Evolutionary conservation across 2,888 invertebrate species (phyloP).

Genomic region (Cephus sareptanus): DNA sequence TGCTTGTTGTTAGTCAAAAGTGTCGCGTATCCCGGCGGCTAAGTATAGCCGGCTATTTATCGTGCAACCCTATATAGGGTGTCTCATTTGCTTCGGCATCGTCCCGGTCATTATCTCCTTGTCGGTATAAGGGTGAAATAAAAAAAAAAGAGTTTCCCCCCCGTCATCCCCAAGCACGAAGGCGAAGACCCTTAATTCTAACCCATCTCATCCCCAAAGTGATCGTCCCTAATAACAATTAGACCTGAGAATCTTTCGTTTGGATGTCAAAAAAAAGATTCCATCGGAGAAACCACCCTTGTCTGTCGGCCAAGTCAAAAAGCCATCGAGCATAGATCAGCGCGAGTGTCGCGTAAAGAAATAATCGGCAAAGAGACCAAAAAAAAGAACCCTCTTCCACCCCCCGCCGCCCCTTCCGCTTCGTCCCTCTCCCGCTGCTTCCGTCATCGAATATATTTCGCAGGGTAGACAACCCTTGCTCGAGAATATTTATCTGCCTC

Average conservation of each 20-base stretch:
- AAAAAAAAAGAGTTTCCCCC: background rate
- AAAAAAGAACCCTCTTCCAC: too few species aligned
- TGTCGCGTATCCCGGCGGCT: slow-evolving; percentile 11
- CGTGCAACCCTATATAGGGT: background rate
- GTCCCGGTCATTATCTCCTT: background rate
- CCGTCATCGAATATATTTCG: too few species aligned
- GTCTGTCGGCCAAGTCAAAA: background rate
- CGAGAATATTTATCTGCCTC: background rate
- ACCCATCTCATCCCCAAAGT: background rate
- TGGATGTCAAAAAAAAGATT: background rate
- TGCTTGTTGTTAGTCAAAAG: slow-evolving; percentile 18
- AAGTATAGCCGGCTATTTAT: background rate
- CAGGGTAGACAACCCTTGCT: too few species aligned
- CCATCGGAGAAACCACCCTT: background rate
- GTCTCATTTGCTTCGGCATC: background rate
- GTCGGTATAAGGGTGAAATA: background rate
- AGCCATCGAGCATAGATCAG: background rate
- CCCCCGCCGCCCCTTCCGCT: too few species aligned
- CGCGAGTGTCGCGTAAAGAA: background rate
- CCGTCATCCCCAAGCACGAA: background rate
- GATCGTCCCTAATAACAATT: background rate
- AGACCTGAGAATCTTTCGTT: background rate
- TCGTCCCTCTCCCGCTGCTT: too few species aligned
- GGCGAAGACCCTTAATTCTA: background rate
- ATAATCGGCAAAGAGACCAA: background rate